Evolutionary conservation across 2,797 vertebrate genomes (phyloP).

Genomic region (Typhlichthys eigenmanni): DNA sequence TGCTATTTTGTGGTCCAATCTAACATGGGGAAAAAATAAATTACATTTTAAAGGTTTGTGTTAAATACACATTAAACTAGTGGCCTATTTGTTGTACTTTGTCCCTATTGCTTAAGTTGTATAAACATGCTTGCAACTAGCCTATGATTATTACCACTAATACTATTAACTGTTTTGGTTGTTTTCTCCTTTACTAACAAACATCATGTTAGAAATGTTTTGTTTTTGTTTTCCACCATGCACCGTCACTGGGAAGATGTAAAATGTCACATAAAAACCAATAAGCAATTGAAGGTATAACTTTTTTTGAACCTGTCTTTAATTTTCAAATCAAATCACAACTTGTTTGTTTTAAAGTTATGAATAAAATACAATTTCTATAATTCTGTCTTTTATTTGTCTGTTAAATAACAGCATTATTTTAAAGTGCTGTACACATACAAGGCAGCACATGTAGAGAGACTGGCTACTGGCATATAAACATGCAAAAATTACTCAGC

Average conservation of each 20-base stretch:
- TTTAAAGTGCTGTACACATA: too few relatives aligned
- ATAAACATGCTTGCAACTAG: too few relatives aligned
- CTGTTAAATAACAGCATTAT: too few relatives aligned
- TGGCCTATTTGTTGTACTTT: too few relatives aligned
- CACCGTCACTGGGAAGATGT: slow-evolving; percentile 76
- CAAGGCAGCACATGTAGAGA: too few relatives aligned
- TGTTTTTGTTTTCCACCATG: slow-evolving; percentile 77
- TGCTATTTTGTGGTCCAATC: too few relatives aligned
- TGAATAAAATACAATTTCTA: slow-evolving; percentile 76
- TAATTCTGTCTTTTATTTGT: slow-evolving; percentile 54
- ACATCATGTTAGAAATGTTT: slow-evolving; percentile 55
- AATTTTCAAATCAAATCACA: slow-evolving; percentile 68
- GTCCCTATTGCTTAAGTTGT: too few relatives aligned
- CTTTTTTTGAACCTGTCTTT: slow-evolving; percentile 73
- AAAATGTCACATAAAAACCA: slow-evolving; percentile 50
- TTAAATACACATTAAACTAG: background rate
- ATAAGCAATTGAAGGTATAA: slow-evolving; percentile 42
- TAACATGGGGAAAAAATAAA: slow-evolving; percentile 3
- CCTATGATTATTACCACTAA: too few relatives aligned
- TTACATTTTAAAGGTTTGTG: slow-evolving; percentile 26
- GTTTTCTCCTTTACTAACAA: too few relatives aligned
- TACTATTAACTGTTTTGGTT: too few relatives aligned
- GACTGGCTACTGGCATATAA: too few relatives aligned
- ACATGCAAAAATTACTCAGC: too few relatives aligned
- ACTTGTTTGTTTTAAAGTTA: slow-evolving; percentile 74